Conservation (phyloP, 2,888 invertebrate genomes). For the Byasa hedistus region DNA sequence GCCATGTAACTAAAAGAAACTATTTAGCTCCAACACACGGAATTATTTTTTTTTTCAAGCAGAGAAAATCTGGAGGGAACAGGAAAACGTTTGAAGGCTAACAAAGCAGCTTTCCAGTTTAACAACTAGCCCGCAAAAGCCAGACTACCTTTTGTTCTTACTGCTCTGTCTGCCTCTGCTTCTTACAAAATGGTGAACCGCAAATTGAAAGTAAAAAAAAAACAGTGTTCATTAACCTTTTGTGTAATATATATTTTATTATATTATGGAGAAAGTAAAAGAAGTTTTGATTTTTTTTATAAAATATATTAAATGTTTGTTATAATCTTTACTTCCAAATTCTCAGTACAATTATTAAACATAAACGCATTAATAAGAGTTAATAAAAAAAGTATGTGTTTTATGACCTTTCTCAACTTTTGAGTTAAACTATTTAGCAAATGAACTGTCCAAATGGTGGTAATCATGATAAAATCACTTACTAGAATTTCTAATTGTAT, state of each 20-base stretch:
- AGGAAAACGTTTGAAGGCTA: slow-evolving; percentile 7
- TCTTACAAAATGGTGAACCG: slow-evolving; percentile 5
- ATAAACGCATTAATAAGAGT: no score
- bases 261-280: neutral
- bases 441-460: no score
- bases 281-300: no score
- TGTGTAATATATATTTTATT: neutral
- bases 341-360: no score
- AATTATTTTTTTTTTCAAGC: neutral
- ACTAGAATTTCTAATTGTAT: no score
- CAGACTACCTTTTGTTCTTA: slow-evolving; percentile 16
- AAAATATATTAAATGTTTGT: no score
- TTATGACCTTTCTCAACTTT: no score
- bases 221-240: neutral
- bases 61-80: no score
- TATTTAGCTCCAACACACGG: neutral
- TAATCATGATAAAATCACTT: no score
- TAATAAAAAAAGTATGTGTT: no score
- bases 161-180: neutral
- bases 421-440: no score
- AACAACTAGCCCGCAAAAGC: slow-evolving; percentile 3
- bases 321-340: no score
- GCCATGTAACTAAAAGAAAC: neutral
- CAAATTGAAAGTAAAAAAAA: slow-evolving; percentile 3
- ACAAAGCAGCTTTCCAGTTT: slow-evolving; percentile 10